These are phyloP conservation scores for Gonatopus flavifemur DNA, from an alignment of 1,140 invertebrate genomes.

Conservation along the genomic window DNA sequence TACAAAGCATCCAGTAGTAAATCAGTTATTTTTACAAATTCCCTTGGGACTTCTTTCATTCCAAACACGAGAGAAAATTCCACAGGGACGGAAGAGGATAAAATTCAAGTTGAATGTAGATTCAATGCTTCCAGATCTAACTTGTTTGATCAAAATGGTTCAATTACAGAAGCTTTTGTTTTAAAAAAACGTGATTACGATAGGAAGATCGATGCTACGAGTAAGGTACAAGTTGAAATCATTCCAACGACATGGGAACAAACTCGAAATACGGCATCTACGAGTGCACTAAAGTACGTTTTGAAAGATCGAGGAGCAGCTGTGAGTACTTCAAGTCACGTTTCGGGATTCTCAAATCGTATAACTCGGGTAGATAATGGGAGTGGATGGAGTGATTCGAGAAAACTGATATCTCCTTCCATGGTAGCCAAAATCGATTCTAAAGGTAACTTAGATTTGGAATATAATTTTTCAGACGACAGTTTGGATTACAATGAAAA, in stretches of 20 bases:
- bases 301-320: too few species aligned
- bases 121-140: slow-evolving; percentile 12
- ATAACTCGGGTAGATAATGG: too few species aligned
- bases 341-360: too few species aligned
- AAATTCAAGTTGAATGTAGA: neutral
- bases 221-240: too few species aligned
- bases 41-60: slow-evolving; percentile 35
- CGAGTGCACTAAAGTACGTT: too few species aligned
- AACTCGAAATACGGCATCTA: too few species aligned
- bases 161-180: slow-evolving; percentile 23
- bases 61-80: slow-evolving; percentile 17
- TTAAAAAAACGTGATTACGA: slow-evolving; percentile 8
- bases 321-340: too few species aligned
- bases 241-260: too few species aligned
- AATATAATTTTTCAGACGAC: slow-evolving; percentile 40
- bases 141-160: neutral
- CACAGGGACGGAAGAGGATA: neutral
- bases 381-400: too few species aligned
- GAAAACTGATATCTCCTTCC: too few species aligned
- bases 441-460: neutral
- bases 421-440: too few species aligned
- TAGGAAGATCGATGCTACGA: slow-evolving; percentile 1
- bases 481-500: slow-evolving; percentile 36
- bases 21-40: slow-evolving; percentile 36
- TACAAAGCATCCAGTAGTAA: slow-evolving; percentile 14